phyloP scores from a whole-genome alignment of 64 coral and sea anemone species.

The Trachythela sp. region DNA sequence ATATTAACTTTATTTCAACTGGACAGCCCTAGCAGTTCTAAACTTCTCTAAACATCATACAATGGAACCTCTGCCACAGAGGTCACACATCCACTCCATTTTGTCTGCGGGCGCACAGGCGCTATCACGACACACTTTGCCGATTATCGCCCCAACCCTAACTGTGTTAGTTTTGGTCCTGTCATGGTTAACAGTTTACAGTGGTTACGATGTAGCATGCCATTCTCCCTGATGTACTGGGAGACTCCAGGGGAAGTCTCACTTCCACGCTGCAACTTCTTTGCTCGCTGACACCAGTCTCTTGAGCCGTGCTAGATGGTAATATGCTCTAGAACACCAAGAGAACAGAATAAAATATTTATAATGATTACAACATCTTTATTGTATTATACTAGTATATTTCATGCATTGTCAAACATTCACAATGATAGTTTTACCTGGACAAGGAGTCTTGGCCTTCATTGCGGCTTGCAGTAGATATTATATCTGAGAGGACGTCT shows the following conservation, averaged over 20 bases:
- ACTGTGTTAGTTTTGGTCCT: no score
- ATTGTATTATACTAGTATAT: not conserved
- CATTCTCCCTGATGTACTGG: no score
- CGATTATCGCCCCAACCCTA: no score
- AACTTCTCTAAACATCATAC: no score
- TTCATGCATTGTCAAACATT: not conserved
- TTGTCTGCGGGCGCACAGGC: no score
- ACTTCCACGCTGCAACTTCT: not conserved
- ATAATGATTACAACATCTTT: not conserved
- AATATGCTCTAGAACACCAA: not conserved
- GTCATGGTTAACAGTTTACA: no score
- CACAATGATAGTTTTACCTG: not conserved
- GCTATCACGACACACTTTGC: no score
- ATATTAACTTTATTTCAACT: no score
- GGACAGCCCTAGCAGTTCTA: no score
- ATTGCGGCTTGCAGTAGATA: not conserved
- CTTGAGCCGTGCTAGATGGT: not conserved
- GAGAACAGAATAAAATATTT: not conserved
- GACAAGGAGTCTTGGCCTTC: not conserved
- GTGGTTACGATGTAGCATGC: no score
- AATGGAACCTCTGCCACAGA: no score
- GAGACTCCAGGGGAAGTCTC: not conserved
- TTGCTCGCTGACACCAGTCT: not conserved
- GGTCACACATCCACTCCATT: no score
- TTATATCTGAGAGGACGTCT: not conserved